These are phyloP conservation scores for Sebastes steindachneri DNA, from an alignment of 2,797 vertebrate genomes.

Conservation along the genomic window DNA sequence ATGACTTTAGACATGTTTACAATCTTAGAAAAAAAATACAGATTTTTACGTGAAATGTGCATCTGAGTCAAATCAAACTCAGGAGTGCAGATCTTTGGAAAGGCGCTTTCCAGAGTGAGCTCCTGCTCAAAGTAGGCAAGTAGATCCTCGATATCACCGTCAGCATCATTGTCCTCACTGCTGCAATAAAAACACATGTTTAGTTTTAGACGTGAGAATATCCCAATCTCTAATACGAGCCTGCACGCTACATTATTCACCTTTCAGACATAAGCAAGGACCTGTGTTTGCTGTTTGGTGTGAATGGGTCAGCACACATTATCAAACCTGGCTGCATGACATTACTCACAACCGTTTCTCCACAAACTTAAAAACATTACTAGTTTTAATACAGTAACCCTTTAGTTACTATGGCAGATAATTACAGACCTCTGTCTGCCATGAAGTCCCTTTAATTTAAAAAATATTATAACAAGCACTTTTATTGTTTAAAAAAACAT, in stretches of 20 bases:
- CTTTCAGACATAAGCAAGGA: neutral
- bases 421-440: neutral
- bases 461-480: too few relatives aligned
- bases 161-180: conserved; percentile 84
- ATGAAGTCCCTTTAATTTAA: too few relatives aligned
- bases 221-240: neutral
- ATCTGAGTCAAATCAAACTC: conserved; percentile 88
- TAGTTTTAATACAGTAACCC: neutral
- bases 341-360: neutral
- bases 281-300: neutral
- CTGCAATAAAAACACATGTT: conserved; percentile 64
- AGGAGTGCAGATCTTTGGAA: conserved; percentile 92
- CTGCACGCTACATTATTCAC: neutral
- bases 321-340: neutral
- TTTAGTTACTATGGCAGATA: neutral
- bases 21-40: neutral
- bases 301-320: neutral
- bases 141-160: conserved; percentile 91
- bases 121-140: conserved; percentile 93
- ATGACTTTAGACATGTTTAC: neutral
- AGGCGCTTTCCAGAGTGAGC: conserved; percentile 88
- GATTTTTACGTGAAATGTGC: conserved; percentile 91
- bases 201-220: neutral
- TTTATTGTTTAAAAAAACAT: too few relatives aligned
- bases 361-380: neutral